Conservation (phyloP, 2,113 vertebrate genomes). For the Pleuronectes platessa region DNA sequence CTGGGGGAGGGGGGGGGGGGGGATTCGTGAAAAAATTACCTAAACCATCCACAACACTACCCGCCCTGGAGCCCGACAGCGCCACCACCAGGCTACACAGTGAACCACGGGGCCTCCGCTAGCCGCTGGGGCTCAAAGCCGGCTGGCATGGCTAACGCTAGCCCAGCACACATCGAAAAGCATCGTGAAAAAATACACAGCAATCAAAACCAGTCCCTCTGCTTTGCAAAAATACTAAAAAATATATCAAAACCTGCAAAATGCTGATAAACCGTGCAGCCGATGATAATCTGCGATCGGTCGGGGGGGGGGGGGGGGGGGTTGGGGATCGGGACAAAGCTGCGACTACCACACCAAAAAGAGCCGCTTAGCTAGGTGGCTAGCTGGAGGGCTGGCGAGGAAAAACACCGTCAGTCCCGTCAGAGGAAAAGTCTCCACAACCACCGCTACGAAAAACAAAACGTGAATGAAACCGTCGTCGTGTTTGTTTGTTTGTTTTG, state of each 20-base stretch:
- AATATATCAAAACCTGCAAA: constrained; percentile 46
- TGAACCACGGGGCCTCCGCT: constrained; percentile 51
- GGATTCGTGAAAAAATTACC: constrained; percentile 45
- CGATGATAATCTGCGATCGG: constrained; percentile 20
- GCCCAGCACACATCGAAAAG: constrained; percentile 55
- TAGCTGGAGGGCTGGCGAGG: constrained; percentile 28
- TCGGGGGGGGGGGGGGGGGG: constrained; percentile 2
- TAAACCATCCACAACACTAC: constrained; percentile 58
- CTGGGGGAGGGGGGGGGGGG: neutral
- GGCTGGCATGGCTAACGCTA: constrained; percentile 62
- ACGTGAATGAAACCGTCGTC: constrained; percentile 26
- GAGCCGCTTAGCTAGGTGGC: neutral
- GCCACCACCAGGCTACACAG: constrained; percentile 51
- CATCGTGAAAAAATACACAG: constrained; percentile 47
- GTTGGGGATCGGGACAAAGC: constrained; percentile 27
- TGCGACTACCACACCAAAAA: constrained; percentile 28
- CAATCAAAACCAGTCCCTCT: constrained; percentile 48
- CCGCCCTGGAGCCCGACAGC: constrained; percentile 56
- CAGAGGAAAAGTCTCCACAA: constrained; percentile 60
- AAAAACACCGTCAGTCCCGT: constrained; percentile 60
- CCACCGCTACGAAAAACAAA: constrained; percentile 66
- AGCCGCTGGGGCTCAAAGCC: constrained; percentile 36
- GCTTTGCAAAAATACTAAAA: constrained; percentile 47
- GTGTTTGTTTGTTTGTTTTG: constrained; percentile 14
- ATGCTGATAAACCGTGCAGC: constrained; percentile 1